Base-by-base conservation (phyloP, 2,888 invertebrate genomes). In the Sminthurinus aureus region DNA sequence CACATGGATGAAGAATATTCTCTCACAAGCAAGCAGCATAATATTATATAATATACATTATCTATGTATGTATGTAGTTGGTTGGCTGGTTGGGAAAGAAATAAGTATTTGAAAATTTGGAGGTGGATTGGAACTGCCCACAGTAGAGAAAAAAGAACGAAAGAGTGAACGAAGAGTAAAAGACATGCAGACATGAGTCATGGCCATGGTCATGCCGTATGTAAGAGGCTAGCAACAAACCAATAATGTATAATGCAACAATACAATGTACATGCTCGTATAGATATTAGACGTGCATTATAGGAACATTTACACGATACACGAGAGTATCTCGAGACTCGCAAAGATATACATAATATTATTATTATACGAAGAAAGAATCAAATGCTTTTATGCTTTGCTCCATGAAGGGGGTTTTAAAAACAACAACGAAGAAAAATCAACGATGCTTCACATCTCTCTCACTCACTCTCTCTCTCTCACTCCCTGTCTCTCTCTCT, bases 391-490 rank as follows among this genome's bases (percentile, higher is more conserved):
- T 38, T 6, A 38, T 38, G 38, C 38, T 38, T 38, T 38, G 38
- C 38, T 38, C 6, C 38, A 38, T 58, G 58, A 58, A 58, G 58
- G 76, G 52, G 76, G 22, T 18, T 76, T 76, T 51, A 52, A 80
- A 80, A 80, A 80, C 80, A 80, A 58, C 58, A 58, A 58, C 58
- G 58, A 58, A 13, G 58, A 58, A 71, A 51, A 69, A 80, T 80
- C 66, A 78, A 71, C 73, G 71, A 80, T 80, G 80, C 80, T 80
- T 80, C 80, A 80, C 80, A 80, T 52, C 50, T 26, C 38, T 67
- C 15, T n/a, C n/a, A 0, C n/a, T 20, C 11, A 8, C 52, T n/a
- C n/a, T 11, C n/a, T 20, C 11, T 52, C 52, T 77, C 77, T 77
- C 8, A 8, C 38, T 38, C 38, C 6, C 6, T 38, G 3, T 38